Evolutionary conservation across 2,888 invertebrate genomes (phyloP).

Genomic region (Nowickia ferox): DNA sequence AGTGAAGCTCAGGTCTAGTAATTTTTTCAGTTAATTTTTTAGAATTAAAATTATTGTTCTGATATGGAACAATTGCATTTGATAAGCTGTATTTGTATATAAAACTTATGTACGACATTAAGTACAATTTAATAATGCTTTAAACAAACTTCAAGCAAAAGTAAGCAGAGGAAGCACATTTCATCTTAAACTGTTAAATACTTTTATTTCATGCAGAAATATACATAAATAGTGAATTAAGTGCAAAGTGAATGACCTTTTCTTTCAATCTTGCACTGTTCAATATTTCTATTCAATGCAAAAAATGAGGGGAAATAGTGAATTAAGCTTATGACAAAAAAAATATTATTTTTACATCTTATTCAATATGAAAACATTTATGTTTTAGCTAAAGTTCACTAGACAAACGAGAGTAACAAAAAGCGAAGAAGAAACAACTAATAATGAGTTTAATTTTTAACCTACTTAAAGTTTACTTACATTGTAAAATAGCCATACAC

Average conservation of each 20-base stretch:
- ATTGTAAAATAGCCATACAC: constrained; percentile 7
- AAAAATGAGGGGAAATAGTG: constrained; percentile 41
- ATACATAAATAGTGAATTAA: too few relatives aligned
- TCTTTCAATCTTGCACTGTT: constrained; percentile 21
- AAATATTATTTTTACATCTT: neutral
- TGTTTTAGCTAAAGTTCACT: constrained; percentile 32
- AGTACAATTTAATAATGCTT: too few relatives aligned
- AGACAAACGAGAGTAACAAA: neutral
- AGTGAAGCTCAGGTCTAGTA: too few relatives aligned
- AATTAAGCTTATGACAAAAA: neutral
- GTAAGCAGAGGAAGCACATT: too few relatives aligned
- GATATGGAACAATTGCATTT: too few relatives aligned
- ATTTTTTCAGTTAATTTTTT: too few relatives aligned
- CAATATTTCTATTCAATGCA: neutral
- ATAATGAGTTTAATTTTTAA: constrained; percentile 50
- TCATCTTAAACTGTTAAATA: too few relatives aligned
- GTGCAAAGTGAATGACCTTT: constrained; percentile 58
- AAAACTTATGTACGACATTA: too few relatives aligned
- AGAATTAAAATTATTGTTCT: too few relatives aligned
- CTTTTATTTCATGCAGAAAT: too few relatives aligned
- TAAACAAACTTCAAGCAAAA: too few relatives aligned
- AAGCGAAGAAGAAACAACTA: neutral
- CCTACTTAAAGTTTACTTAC: constrained; percentile 63
- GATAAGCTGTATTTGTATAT: too few relatives aligned
- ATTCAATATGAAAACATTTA: neutral